Conservation (phyloP, 2,113 vertebrate genomes). For the Callopanchax toddi region DNA sequence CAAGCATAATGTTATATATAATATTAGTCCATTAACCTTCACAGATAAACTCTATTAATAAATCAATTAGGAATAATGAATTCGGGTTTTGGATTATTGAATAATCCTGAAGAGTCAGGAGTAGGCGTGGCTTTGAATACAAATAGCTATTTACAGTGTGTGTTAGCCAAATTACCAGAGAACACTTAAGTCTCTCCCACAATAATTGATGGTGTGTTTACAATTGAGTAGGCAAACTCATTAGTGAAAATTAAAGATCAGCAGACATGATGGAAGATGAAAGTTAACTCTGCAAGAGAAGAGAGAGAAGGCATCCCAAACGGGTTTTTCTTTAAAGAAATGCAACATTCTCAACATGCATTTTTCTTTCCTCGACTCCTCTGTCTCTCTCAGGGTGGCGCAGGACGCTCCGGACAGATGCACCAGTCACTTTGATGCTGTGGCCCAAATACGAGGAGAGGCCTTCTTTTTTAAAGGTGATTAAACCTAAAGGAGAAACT, state of each 20-base stretch:
- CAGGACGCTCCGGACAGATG: constrained; percentile 90
- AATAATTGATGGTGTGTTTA: background rate
- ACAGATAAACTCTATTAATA: background rate
- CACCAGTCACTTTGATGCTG: constrained; percentile 88
- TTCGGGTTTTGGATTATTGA: background rate
- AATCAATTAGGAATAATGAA: background rate
- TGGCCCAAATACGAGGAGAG: constrained; percentile 97
- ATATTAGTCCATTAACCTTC: constrained; percentile 1
- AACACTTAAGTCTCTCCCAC: background rate
- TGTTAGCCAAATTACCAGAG: background rate
- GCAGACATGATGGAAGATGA: background rate
- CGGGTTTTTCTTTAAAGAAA: no score
- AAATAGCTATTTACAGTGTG: background rate
- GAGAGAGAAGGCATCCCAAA: no score
- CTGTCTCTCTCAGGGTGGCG: constrained; percentile 73
- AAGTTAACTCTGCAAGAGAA: no score
- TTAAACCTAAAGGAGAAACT: background rate
- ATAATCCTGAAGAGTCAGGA: background rate
- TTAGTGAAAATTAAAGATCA: background rate
- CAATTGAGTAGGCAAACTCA: background rate
- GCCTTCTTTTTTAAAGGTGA: constrained; percentile 99
- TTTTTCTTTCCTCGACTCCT: background rate
- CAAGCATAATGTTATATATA: no score
- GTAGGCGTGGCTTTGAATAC: background rate
- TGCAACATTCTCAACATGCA: background rate